Percentiles rank a stretch among this genome's conserved stretches.
Conservation (phyloP, 2,888 invertebrate species). For the Apamea monoglypha region DNA sequence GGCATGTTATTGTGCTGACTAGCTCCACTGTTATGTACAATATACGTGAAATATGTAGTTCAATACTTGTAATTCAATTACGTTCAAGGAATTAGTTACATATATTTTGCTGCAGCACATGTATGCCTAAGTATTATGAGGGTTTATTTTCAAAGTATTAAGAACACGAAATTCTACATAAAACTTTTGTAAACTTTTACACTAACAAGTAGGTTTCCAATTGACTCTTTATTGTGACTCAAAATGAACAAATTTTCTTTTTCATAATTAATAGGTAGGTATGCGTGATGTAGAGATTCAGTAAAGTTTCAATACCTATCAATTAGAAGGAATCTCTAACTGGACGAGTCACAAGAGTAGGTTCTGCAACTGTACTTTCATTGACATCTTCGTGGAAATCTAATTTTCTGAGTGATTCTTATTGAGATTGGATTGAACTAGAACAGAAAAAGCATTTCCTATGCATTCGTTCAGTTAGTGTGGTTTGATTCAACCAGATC, state of each 20-base stretch:
- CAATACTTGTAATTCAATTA: conserved; percentile 84
- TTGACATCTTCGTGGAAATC: background rate
- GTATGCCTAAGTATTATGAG: conserved; percentile 1
- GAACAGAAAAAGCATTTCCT: background rate
- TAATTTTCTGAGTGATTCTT: background rate
- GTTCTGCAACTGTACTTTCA: background rate
- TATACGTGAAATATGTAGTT: conserved; percentile 67
- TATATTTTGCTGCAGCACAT: conserved; percentile 57
- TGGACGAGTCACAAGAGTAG: background rate
- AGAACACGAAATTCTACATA: background rate
- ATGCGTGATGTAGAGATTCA: background rate
- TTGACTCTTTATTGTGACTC: background rate
- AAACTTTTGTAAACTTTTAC: conserved; percentile 1
- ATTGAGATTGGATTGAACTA: background rate
- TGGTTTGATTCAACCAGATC: no score
- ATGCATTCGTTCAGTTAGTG: background rate
- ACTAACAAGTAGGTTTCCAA: background rate
- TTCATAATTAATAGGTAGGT: background rate
- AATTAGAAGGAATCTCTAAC: background rate
- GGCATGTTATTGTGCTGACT: conserved; percentile 69
- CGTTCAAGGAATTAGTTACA: conserved; percentile 78
- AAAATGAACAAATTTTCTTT: background rate
- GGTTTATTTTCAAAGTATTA: conserved; percentile 6
- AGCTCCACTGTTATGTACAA: conserved; percentile 60
- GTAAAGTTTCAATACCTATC: background rate